Base-by-base conservation (phyloP, 2,888 invertebrate species). In the Leucoptera coffeella region DNA sequence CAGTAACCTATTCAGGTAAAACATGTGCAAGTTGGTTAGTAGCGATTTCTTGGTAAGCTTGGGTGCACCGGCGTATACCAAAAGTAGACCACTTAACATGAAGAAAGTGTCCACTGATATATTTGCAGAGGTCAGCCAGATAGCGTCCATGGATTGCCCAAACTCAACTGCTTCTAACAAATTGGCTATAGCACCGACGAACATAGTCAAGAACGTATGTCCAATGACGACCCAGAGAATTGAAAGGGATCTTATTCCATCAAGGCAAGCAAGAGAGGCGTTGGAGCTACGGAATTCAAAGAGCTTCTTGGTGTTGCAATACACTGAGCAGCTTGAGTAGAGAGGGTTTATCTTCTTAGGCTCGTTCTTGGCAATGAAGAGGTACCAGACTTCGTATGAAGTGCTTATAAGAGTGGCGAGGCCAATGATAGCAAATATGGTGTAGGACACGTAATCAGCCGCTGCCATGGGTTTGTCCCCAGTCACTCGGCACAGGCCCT, bases 181-280 rank as follows among this genome's bases (percentile, higher is more conserved):
- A n/a, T n/a, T n/a, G n/a, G n/a, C n/a, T n/a, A n/a, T n/a, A n/a
- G n/a, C n/a, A n/a, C n/a, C n/a, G n/a, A n/a, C n/a, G n/a, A n/a
- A n/a, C n/a, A n/a, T n/a, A n/a, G 49, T 36, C 3, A 42, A 23
- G 35, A 49, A 60, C 3, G 50, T 50, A 28, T 73, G 73, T 1
- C 60, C 62, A 1, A 59, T 38, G 2, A 72, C 41, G 12, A 73
- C 55, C 72, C 72, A 72, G 33, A 64, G 32, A 56, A 67, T 64
- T 14, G 64, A 64, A 9, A 72, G 43, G 2, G 54, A 44, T 32
- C 64, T 42, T 19, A 72, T 49, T 3, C 71, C 71, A 29, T 65
- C 56, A 3, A 71, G 39, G 35, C 71, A 71, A 23, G 57, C 50
- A 15, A 72, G 32, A 1, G 60, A 42, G 2, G 50, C 52, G 25